These are phyloP conservation scores for Deilephila porcellus DNA, from an alignment of 2,888 invertebrate species.

Conservation along the genomic window DNA sequence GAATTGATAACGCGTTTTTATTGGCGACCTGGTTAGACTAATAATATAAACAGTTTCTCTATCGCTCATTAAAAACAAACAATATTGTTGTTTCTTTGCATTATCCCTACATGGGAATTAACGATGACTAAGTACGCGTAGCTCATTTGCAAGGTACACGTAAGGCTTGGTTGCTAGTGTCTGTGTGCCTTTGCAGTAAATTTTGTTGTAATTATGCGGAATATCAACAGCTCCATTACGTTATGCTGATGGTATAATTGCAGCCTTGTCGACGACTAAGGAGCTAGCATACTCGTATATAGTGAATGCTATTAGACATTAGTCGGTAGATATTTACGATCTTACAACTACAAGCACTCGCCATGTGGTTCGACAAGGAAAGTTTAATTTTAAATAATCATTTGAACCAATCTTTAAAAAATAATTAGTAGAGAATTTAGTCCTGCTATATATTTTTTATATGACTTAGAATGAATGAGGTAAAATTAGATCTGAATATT, in stretches of 20 bases:
- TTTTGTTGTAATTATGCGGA: slow-evolving; percentile 60
- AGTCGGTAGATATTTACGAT: background rate
- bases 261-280: slow-evolving; percentile 52
- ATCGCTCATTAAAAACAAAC: background rate
- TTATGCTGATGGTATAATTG: slow-evolving; percentile 61
- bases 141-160: slow-evolving; percentile 23
- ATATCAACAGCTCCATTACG: slow-evolving; percentile 55
- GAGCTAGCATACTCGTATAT: slow-evolving; percentile 28
- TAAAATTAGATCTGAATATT: too few relatives aligned
- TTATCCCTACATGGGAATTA: slow-evolving; percentile 16
- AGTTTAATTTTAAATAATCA: slow-evolving; percentile 19
- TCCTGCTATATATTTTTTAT: too few relatives aligned
- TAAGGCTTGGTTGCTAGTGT: slow-evolving; percentile 10
- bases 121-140: slow-evolving; percentile 16
- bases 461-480: too few relatives aligned
- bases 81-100: background rate
- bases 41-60: slow-evolving; percentile 1
- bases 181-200: slow-evolving; percentile 40
- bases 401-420: background rate
- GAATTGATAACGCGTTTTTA: slow-evolving; percentile 10
- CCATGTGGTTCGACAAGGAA: background rate
- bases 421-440: too few relatives aligned
- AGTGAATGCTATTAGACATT: slow-evolving; percentile 14
- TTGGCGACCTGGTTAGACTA: background rate
- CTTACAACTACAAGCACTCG: background rate